Evolutionary conservation across 2,888 invertebrate genomes (phyloP).

Genomic region (Liopterus haemorrhoidalis): DNA sequence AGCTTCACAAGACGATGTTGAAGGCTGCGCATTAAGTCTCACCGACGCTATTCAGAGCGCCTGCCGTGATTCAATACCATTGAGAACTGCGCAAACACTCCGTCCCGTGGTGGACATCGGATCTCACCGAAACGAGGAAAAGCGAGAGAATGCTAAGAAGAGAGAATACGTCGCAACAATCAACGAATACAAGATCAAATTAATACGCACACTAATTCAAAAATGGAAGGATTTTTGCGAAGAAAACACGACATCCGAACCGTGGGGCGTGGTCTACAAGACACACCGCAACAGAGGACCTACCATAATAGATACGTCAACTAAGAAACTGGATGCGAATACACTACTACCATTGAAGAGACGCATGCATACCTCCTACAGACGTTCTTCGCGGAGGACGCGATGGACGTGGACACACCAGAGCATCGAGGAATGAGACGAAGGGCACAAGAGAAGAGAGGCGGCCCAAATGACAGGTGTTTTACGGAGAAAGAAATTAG

Average conservation of each 20-base stretch:
- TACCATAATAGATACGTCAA: not conserved
- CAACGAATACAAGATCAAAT: slow-evolving; percentile 10
- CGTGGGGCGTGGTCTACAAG: slow-evolving; percentile 23
- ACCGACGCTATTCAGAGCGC: slow-evolving; percentile 11
- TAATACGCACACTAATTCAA: slow-evolving; percentile 3
- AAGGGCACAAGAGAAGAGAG: not conserved
- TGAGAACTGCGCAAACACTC: slow-evolving; percentile 2
- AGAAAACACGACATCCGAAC: slow-evolving; percentile 11
- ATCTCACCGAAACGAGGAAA: slow-evolving; percentile 10
- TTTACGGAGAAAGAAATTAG: slow-evolving; percentile 6
- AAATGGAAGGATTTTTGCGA: slow-evolving; percentile 21
- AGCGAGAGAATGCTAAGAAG: slow-evolving; percentile 3
- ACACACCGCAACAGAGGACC: slow-evolving; percentile 3
- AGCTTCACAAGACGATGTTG: no score
- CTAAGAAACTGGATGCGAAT: not conserved
- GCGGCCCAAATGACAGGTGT: not conserved
- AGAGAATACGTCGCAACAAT: not conserved
- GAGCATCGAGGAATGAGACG: not conserved
- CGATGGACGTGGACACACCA: not conserved
- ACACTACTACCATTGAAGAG: slow-evolving; percentile 9
- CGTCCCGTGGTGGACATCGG: slow-evolving; percentile 25
- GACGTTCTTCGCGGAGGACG: slow-evolving; percentile 16
- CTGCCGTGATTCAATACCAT: slow-evolving; percentile 16
- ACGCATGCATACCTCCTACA: slow-evolving; percentile 7
- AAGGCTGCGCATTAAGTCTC: not conserved